Base-by-base conservation (phyloP, 2,888 invertebrate genomes). In the Acanthosepion lycidas region DNA sequence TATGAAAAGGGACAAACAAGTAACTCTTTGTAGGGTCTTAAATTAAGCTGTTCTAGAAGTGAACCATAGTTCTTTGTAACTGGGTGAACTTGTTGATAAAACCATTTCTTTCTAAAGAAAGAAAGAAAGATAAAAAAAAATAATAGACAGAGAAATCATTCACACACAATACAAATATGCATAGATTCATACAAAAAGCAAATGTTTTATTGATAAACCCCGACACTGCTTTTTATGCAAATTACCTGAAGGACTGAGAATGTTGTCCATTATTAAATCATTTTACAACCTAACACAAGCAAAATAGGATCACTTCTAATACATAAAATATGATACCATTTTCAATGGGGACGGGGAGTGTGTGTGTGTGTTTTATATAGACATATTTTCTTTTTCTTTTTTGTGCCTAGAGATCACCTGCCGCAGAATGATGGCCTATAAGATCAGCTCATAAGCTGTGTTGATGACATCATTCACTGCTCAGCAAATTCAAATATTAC, bases 31-130 rank as follows among this genome's bases (percentile, higher is more conserved):
- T 78, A 33, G 12, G n/a, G n/a, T 15, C n/a, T 78, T 33, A 78
- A 78, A n/a, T 78, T 33, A 78, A 78, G n/a, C 78, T 78, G 8
- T n/a, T 78, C 6, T 78, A n/a, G n/a, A 78, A 78, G 78, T 78
- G n/a, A 78, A 78, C 33, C 78, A 1, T 5, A 64, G 28, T 26
- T 64, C 64, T 64, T 64, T 64, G 64, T 78, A 78, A 78, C 33
- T 78, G 78, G 78, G 78, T 78, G 78, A 78, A 78, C 78, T 78
- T 78, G n/a, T n/a, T n/a, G n/a, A 78, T 78, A 78, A 78, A n/a
- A 78, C 15, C n/a, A n/a, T 64, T 64, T 64, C 6, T 51, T 51
- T 51, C 15, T 51, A 12, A 23, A 23, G 6, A 59, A 23, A 3
- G 23, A 59, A 59, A n/a, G n/a, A n/a, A n/a, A n/a, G n/a, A n/a